phyloP scores from a whole-genome alignment of 2,888 invertebrate species.

The Lasioglossum calceatum region DNA sequence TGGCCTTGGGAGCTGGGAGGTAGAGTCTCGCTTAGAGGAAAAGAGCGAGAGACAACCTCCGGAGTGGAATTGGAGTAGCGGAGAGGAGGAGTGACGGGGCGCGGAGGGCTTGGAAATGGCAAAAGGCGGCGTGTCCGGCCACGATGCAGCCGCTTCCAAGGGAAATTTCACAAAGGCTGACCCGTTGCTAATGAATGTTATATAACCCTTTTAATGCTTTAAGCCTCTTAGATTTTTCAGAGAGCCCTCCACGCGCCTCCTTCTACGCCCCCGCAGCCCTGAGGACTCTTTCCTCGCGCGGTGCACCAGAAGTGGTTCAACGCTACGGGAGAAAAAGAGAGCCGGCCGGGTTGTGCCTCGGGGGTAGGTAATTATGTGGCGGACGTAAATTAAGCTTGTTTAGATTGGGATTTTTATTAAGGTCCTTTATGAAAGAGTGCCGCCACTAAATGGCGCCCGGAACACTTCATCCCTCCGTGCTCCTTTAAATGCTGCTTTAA shows the following conservation, averaged over 20 bases:
- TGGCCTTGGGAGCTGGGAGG: slow-evolving; percentile 10
- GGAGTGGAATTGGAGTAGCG: slow-evolving; percentile 41
- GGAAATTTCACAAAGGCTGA: slow-evolving; percentile 84
- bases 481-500: slow-evolving; percentile 52
- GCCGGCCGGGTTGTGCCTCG: slow-evolving; percentile 71
- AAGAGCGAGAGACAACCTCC: slow-evolving; percentile 34
- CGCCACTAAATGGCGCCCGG: slow-evolving; percentile 79
- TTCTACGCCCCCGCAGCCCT: slow-evolving; percentile 52
- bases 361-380: slow-evolving; percentile 84
- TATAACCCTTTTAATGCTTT: slow-evolving; percentile 85
- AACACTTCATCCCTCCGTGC: slow-evolving; percentile 68
- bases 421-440: slow-evolving; percentile 81
- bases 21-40: not conserved
- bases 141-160: slow-evolving; percentile 74
- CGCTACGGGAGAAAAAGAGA: slow-evolving; percentile 45
- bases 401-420: slow-evolving; percentile 85
- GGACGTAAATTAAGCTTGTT: slow-evolving; percentile 85
- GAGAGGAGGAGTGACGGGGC: not conserved
- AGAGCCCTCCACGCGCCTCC: slow-evolving; percentile 75
- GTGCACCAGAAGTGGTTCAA: slow-evolving; percentile 63
- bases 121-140: slow-evolving; percentile 60
- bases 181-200: slow-evolving; percentile 84
- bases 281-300: slow-evolving; percentile 57
- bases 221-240: slow-evolving; percentile 84
- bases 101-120: slow-evolving; percentile 29